Base-by-base conservation (phyloP, 2,888 invertebrate species). In the Volucella bombylans region DNA sequence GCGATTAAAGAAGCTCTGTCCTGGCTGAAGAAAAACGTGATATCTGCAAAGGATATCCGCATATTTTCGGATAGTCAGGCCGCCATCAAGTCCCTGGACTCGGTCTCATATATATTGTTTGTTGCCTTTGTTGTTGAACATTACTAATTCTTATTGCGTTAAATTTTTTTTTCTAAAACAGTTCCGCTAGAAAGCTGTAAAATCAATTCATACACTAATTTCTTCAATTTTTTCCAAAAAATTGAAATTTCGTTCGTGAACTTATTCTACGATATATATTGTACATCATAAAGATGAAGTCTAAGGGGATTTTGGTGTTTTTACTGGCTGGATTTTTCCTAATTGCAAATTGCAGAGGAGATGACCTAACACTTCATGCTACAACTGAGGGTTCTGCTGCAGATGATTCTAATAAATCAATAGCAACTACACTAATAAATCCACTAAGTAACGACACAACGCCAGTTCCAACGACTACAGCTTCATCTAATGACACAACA, bases 261-360 rank as follows among this genome's bases (percentile, higher is more conserved):
- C 14, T 50, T 1, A 49, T 57, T 39, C 49, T n/a, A n/a, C n/a
- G n/a, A n/a, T n/a, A n/a, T n/a, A n/a, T n/a, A n/a, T n/a, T n/a
- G n/a, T n/a, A n/a, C 23, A 55, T 18, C 76, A 79, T 73, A 83
- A 88, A 86, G 87, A 90, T 90, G 90, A 89, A 90, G 87, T 88
- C 89, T 69, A 88, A 87, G 78, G 87, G 87, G 88, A 81, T 90
- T 87, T 81, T 89, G 71, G 68, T 90, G 74, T 90, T 86, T 87
- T 86, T 90, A 67, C 87, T 90, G 52, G 88, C 89, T 38, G 90
- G 88, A 68, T 87, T 90, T 61, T 87, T 90, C 83, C 87, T 88
- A 62, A 87, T 88, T 47, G 83, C 87, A 73, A 88, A 87, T 82
- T 87, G 88, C 86, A 74, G 88, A 86, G 55, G 68, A 10, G 6